Evolutionary conservation across 2,797 vertebrate genomes (phyloP), one percentile per base, ranked within the genome.

Genomic region (Thalassophryne amazonica): DNA sequence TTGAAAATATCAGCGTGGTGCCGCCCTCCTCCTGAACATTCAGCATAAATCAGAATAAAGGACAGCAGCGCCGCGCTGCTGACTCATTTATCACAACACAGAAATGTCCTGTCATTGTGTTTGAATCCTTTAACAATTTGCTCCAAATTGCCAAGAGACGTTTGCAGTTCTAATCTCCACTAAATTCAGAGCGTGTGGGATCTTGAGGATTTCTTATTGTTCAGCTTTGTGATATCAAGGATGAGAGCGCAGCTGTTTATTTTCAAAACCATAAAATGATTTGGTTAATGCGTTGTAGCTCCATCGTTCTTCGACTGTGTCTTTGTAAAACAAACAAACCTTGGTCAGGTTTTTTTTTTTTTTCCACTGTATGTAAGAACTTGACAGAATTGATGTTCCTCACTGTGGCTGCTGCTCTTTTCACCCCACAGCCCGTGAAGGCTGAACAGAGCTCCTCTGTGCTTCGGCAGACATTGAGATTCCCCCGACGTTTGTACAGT

Each of bases 361-460:
- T n/a, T n/a, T n/a, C n/a, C 66, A 53, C 50, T 32, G 64, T 73
- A 70, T 63, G 68, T 59, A 45, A 68, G 66, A 67, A 69, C 71
- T 58, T 58, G 77, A 78, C 69, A 82, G 75, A 75, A 78, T 81
- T 61, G 78, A 83, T 62, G 60, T 41, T 36, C 56, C 85, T 83
- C 49, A 73, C 83, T 59, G 82, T 25, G 75, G 74, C 76, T 56
- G 71, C 67, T 77, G 76, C 78, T 82, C 74, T 80, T 65, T 76
- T 76, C 70, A 71, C 72, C 77, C 67, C 43, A 20, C 57, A 38
- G 75, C 64, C 78, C 25, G 60, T 40, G 24, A 74, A 48, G 27
- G 29, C 53, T 9, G 47, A 83, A 86, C 84, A 87, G 84, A 82
- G 83, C 73, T 80, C 78, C 17, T 65, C 76, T 86, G 84, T 86